Percentiles rank a stretch among this genome's conserved stretches.
Evolutionary conservation across 2,888 invertebrate species (phyloP).

Genomic region (Drosophila dives): DNA sequence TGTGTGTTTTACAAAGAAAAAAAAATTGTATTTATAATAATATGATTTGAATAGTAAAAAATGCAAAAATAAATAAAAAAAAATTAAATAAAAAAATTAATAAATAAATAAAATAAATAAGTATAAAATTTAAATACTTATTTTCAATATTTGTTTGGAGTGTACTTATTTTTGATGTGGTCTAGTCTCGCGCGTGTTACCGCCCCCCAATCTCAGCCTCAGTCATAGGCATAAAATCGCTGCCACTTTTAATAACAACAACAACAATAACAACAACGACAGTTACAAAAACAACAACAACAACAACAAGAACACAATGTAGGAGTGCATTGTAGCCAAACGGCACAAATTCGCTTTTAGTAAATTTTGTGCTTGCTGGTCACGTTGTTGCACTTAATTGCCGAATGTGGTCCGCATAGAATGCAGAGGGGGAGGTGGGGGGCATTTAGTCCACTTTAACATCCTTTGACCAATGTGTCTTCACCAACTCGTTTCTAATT

Average conservation of each 20-base stretch:
- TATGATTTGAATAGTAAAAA: too few relatives aligned
- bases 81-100: too few relatives aligned
- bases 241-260: not conserved
- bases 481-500: slow-evolving; percentile 5
- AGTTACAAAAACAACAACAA: not conserved
- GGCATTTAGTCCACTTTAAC: not conserved
- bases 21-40: too few relatives aligned
- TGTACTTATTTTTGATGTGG: slow-evolving; percentile 6
- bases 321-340: slow-evolving; percentile 11
- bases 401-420: slow-evolving; percentile 50
- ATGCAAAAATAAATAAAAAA: too few relatives aligned
- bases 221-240: slow-evolving; percentile 1
- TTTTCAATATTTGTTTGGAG: not conserved
- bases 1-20: too few relatives aligned
- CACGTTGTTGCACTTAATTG: slow-evolving; percentile 77
- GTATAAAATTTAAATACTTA: not conserved
- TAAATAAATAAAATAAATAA: not conserved
- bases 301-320: not conserved
- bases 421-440: not conserved
- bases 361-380: slow-evolving; percentile 59
- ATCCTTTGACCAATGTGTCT: not conserved
- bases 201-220: not conserved
- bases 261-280: not conserved
- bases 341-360: slow-evolving; percentile 1
- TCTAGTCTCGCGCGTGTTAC: not conserved